Base-by-base conservation (phyloP, 2,113 vertebrate genomes). In the Calyptomena viridis region DNA sequence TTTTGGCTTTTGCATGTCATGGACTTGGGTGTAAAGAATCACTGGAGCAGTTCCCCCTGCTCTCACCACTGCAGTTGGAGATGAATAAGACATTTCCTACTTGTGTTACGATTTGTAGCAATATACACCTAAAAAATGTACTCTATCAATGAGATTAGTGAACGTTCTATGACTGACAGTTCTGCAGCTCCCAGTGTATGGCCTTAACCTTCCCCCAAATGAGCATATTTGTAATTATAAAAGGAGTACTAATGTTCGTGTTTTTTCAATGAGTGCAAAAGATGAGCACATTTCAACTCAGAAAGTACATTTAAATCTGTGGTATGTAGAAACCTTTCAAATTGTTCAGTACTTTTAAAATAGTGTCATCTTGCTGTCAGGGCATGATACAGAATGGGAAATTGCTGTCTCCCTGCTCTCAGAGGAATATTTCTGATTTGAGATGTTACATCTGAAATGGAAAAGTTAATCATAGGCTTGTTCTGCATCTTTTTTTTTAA, bases 381-480 rank as follows among this genome's bases (percentile, higher is more conserved):
- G 75, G 46, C 44, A 24, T 50, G 75, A 79, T 83, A 64, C 8
- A 35, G 68, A 80, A 66, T 28, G 63, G 85, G 56, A 90, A 94
- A 94, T 88, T 79, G 92, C 85, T 63, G 74, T 49, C 44, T 93
- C 71, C 60, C n/a, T 91, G 62, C 82, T 93, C 69, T 79, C 44
- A 49, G 39, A 46, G 56, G 46, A 53, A 76, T 72, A 31, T 90
- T 82, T 87, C 56, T 39, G 78, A 40, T 40, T 64, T 35, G 33
- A 68, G 52, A 25, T 46, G 20, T 62, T 85, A 67, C 37, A 56
- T 82, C 40, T 67, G 17, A 90, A 94, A 94, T 82, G 44, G 24
- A 20, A 63, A 64, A 91, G 59, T 79, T 93, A 82, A 93, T 90
- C 31, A 60, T 2, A 74, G 50, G 33, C 69, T 44, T 87, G 20